Conservation (phyloP, 2,888 invertebrate species). For the Stramonita haemastoma region DNA sequence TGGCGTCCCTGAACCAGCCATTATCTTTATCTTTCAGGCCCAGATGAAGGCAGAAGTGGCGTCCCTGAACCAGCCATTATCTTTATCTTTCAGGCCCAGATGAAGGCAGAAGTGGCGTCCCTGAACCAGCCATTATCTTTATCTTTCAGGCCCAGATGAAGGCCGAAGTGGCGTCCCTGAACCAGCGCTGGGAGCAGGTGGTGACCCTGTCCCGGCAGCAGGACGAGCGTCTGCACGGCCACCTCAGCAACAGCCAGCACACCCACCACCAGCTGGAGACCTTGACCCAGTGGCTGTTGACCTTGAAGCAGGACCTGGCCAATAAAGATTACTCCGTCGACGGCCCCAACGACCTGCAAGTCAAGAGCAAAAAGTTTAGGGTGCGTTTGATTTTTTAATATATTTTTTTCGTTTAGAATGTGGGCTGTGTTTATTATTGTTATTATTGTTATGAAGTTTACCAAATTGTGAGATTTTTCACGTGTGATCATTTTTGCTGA, state of each 20-base stretch:
- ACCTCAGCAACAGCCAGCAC: conserved; percentile 77
- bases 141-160: conserved; percentile 79
- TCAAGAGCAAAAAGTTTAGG: conserved; percentile 72
- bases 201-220: conserved; percentile 78
- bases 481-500: too few species aligned
- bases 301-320: conserved; percentile 82
- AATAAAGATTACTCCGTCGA: conserved; percentile 74
- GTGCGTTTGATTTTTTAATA: conserved; percentile 54
- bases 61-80: too few species aligned
- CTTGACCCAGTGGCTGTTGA: conserved; percentile 83
- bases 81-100: too few species aligned
- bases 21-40: too few species aligned
- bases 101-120: too few species aligned
- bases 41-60: too few species aligned
- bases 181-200: conserved; percentile 80
- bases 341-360: conserved; percentile 67
- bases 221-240: conserved; percentile 80
- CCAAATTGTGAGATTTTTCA: too few species aligned
- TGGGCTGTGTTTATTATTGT: too few species aligned
- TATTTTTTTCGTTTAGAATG: too few species aligned
- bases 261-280: conserved; percentile 81
- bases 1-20: too few species aligned
- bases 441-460: too few species aligned
- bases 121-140: too few species aligned
- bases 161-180: conserved; percentile 79